Conservation (phyloP, 2,797 vertebrate species). For the Enteromius anoplus region DNA sequence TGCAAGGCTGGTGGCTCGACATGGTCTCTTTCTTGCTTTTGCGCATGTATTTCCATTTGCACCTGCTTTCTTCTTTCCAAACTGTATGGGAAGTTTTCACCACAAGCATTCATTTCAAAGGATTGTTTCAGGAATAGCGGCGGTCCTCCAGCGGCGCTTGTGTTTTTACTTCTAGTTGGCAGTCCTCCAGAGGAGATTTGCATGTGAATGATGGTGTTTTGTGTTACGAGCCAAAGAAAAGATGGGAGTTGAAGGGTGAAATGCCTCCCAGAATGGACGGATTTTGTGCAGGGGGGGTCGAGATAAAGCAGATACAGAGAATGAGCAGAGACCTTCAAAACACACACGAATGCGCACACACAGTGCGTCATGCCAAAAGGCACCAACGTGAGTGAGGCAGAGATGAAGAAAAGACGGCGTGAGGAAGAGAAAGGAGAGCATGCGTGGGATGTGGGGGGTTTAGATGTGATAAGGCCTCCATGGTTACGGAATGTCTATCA, state of each 20-base stretch:
- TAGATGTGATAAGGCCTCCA: constrained; percentile 61
- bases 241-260: constrained; percentile 36
- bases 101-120: constrained; percentile 31
- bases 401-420: constrained; percentile 19
- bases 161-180: constrained; percentile 35
- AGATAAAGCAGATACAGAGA: constrained; percentile 50
- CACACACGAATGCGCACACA: constrained; percentile 40
- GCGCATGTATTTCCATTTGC: constrained; percentile 14
- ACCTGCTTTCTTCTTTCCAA: constrained; percentile 39
- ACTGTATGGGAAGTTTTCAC: constrained; percentile 29
- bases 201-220: constrained; percentile 38
- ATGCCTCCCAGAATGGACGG: constrained; percentile 7
- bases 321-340: constrained; percentile 35
- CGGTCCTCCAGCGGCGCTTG: constrained; percentile 14
- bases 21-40: constrained; percentile 9
- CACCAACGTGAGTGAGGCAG: constrained; percentile 40
- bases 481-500: constrained; percentile 60
- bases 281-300: constrained; percentile 23
- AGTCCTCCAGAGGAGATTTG: constrained; percentile 20
- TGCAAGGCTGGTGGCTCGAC: constrained; percentile 1
- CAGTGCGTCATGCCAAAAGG: constrained; percentile 50
- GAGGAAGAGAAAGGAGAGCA: constrained; percentile 26
- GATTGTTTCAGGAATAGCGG: constrained; percentile 8
- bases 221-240: constrained; percentile 36
- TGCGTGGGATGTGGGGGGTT: constrained; percentile 56